phyloP scores from a whole-genome alignment of 2,113 vertebrate species.

The Eulemur rufifrons region DNA sequence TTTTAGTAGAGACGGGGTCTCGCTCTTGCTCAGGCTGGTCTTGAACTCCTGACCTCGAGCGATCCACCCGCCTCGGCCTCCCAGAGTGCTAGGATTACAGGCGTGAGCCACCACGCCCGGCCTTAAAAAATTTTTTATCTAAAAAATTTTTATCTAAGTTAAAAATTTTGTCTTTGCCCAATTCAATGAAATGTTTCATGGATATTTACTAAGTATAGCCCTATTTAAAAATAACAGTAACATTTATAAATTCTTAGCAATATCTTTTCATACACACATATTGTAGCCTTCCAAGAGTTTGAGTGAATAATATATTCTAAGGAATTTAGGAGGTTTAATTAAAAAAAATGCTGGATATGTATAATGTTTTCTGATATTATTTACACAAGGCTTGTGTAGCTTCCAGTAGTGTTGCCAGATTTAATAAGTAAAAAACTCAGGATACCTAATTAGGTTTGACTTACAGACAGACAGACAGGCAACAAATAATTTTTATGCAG shows the following conservation, averaged over 20 bases:
- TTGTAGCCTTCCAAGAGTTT: neutral
- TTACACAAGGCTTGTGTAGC: neutral
- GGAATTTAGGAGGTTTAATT: neutral
- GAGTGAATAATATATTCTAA: neutral
- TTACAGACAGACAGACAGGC: neutral
- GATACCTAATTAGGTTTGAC: neutral
- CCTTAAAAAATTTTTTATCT: no score
- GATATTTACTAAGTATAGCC: neutral
- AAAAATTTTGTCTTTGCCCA: neutral
- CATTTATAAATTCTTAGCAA: neutral
- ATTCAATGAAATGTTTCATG: neutral
- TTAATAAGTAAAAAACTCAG: slow-evolving; percentile 15
- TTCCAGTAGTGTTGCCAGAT: neutral
- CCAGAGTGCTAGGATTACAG: no score
- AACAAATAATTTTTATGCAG: neutral
- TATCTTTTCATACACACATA: neutral
- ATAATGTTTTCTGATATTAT: neutral
- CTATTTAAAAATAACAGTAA: neutral
- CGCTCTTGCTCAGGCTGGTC: no score
- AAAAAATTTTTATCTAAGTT: neutral
- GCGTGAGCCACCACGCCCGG: no score
- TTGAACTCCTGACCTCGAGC: no score
- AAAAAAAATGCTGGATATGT: neutral
- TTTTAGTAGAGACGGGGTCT: no score
- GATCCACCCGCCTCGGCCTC: no score